Evolutionary conservation across 2,113 vertebrate species (phyloP), one percentile per base, ranked within the genome.

Genomic region (Syrmaticus mikado): DNA sequence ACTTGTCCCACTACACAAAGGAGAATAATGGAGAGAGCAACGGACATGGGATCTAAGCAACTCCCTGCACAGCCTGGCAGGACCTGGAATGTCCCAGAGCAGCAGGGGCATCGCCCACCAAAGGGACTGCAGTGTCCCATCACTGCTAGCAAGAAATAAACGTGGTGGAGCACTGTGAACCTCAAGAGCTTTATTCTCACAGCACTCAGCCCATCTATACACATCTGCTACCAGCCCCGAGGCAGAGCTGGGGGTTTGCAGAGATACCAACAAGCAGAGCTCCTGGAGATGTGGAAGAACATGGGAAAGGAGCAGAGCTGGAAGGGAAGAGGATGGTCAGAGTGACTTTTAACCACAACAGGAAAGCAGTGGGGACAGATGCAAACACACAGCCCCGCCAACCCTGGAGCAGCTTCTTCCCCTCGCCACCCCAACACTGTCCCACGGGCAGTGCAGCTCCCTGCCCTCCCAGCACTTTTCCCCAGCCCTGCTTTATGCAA

Each of bases 101-200:
- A 27, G 36, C 36, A 38, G 34, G 22, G 60, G 13, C 24, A 62
- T 40, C 24, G 2, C 10, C 36, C 16, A 62, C 61, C 36, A 19
- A 28, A 17, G 36, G 61, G 61, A 40, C 16, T 28, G 38, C 3
- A 25, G 36, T 8, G 4, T 28, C 9, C 18, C 27, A 22, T 8
- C 71, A 13, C 38, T 32, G 30, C 28, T 11, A 13, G 34, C 7
- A 18, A 81, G 34, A 91, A 85, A 90, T 13, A 45, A 85, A 17
- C 34, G 32, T 16, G 43, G 32, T 30, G 85, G 85, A 85, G 20
- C 28, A 73, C 64, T 24, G 18, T 1, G 2, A 45, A 41, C 36
- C 61, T 93, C 21, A 9, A 10, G 32, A 77, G 45, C 46, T 96
- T 96, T 95, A 95, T 94, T 96, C 36, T 64, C 57, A 83, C n/a